These are phyloP conservation scores for Diadumene lineata DNA, from an alignment of 92 coral and sea anemone genomes.

Conservation along the genomic window DNA sequence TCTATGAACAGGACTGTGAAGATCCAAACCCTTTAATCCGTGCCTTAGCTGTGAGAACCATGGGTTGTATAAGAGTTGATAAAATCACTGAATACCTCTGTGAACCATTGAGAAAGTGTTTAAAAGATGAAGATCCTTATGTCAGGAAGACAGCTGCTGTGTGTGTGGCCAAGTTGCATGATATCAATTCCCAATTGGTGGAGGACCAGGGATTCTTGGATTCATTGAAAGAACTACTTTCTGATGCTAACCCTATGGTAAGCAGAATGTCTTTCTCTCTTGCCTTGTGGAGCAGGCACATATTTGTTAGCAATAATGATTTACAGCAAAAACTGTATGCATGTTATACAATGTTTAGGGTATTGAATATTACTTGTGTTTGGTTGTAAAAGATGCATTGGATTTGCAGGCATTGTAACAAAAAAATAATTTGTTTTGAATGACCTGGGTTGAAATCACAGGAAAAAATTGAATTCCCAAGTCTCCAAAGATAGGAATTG, in stretches of 20 bases:
- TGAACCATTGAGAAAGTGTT: conserved; percentile 95
- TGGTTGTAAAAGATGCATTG: no score
- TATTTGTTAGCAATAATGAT: no score
- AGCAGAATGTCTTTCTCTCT: no score
- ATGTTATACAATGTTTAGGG: no score
- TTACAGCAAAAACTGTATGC: no score
- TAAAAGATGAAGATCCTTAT: conserved; percentile 99
- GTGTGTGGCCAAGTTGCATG: conserved; percentile 99
- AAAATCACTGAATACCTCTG: conserved; percentile 98
- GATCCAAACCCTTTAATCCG: conserved; percentile 98
- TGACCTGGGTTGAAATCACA: no score
- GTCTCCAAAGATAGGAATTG: no score
- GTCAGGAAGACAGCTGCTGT: conserved; percentile 99
- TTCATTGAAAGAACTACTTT: conserved; percentile 84
- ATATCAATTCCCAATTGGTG: conserved; percentile 92
- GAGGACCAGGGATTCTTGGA: conserved; percentile 98
- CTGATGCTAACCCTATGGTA: conserved; percentile 99
- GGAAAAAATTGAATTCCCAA: no score
- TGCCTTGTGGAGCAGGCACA: no score
- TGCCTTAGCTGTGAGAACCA: conserved; percentile 96
- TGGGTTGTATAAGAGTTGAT: conserved; percentile 99
- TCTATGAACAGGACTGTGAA: conserved; percentile 79
- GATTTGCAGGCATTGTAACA: no score
- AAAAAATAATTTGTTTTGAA: no score
- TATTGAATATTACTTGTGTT: no score